A percentile compares a stretch with the other conserved stretches of the same genome.
Evolutionary conservation across 1,140 invertebrate species (phyloP).

Genomic region (Rhopalosiphum padi): DNA sequence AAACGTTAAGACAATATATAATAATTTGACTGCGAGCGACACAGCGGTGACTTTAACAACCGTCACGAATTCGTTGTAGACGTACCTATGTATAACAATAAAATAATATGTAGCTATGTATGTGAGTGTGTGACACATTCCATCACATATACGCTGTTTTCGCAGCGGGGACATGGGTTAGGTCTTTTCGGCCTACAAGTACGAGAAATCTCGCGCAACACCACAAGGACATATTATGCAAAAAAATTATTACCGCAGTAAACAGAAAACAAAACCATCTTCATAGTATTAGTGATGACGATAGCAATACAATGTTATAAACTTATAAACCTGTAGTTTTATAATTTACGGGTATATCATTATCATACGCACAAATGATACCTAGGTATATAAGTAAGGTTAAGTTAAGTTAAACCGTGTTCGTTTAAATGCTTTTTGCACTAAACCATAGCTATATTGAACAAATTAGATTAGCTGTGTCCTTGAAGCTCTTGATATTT

Average conservation of each 20-base stretch:
- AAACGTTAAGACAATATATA: conserved; percentile 25
- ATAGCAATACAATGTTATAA: not conserved
- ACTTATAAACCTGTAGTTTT: not conserved
- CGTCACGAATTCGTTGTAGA: conserved; percentile 28
- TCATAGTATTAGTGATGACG: not conserved
- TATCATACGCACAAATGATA: not conserved
- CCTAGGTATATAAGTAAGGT: not conserved
- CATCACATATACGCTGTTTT: not conserved
- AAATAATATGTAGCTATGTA: not conserved
- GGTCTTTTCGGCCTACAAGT: not conserved
- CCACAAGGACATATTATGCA: conserved; percentile 3
- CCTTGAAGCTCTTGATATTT: conserved; percentile 29
- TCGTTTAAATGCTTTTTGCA: not conserved
- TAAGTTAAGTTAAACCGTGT: not conserved
- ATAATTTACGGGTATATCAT: not conserved
- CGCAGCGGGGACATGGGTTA: not conserved
- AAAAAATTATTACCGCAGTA: not conserved
- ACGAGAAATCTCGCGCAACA: not conserved
- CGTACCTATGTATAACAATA: not conserved
- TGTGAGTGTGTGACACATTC: conserved; percentile 46
- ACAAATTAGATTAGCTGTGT: conserved; percentile 22
- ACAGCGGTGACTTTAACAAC: not conserved
- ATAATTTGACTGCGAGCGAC: not conserved
- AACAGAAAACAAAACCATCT: not conserved
- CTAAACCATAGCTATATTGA: not conserved